Percentiles rank a stretch among this genome's conserved stretches.
Conservation (phyloP, 2,888 invertebrate species). For the Apeira syringaria region DNA sequence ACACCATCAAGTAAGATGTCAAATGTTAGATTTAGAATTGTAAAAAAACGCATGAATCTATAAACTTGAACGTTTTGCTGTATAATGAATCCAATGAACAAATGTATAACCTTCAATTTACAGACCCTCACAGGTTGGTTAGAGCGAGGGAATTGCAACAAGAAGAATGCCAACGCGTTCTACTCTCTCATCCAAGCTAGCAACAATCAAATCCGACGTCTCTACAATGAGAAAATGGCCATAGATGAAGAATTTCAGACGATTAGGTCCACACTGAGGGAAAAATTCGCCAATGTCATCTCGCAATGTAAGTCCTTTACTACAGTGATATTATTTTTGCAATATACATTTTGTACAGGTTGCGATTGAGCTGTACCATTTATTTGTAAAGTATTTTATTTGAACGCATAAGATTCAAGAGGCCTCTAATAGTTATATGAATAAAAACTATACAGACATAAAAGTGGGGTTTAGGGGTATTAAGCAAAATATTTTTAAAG, state of each 20-base stretch:
- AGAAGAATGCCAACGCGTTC: slow-evolving; percentile 93
- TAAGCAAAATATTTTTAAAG: too few species aligned
- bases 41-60: too few species aligned
- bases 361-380: not conserved
- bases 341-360: not conserved
- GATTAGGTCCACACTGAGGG: slow-evolving; percentile 90
- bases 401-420: too few species aligned
- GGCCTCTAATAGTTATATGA: too few species aligned
- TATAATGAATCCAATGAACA: too few species aligned
- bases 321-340: not conserved
- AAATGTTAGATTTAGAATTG: too few species aligned
- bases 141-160: slow-evolving; percentile 95
- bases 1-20: too few species aligned
- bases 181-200: slow-evolving; percentile 97
- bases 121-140: slow-evolving; percentile 94
- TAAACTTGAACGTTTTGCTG: too few species aligned
- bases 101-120: slow-evolving; percentile 27
- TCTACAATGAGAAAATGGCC: slow-evolving; percentile 91
- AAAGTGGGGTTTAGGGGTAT: too few species aligned
- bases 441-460: too few species aligned
- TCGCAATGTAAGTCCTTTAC: slow-evolving; percentile 92
- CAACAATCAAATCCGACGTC: slow-evolving; percentile 94
- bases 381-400: not conserved
- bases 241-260: slow-evolving; percentile 93
- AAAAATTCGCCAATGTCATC: slow-evolving; percentile 92